Conservation (phyloP, 2,888 invertebrate species). For the Eristalis intricaria region DNA sequence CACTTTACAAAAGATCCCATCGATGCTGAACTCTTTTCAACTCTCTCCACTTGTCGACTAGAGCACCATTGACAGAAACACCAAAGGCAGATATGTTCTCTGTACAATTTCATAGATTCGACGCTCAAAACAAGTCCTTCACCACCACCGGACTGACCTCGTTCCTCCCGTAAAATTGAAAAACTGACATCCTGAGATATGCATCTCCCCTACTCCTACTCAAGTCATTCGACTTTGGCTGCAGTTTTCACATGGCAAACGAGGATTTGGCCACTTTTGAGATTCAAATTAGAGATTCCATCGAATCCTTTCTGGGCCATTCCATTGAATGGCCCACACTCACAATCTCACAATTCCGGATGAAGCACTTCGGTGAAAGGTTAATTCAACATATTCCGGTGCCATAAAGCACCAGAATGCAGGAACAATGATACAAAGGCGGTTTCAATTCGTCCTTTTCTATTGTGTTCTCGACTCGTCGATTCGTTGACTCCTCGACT, state of each 20-base stretch:
- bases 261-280: not conserved
- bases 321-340: not conserved
- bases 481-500: not conserved
- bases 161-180: not conserved
- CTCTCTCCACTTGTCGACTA: too few species aligned
- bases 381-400: conserved; percentile 55
- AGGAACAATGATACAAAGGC: conserved; percentile 31
- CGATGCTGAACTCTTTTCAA: too few species aligned
- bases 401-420: conserved; percentile 45
- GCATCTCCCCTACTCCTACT: not conserved
- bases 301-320: not conserved
- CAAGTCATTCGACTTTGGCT: not conserved
- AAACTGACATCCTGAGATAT: not conserved
- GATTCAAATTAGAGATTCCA: not conserved
- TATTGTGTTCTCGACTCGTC: conserved; percentile 24
- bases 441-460: conserved; percentile 29
- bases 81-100: not conserved
- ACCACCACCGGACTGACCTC: not conserved
- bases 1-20: too few species aligned
- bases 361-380: conserved; percentile 45
- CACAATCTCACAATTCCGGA: conserved; percentile 32
- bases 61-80: too few species aligned
- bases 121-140: too few species aligned
- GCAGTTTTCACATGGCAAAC: not conserved
- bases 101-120: not conserved